Percentiles rank a stretch among this genome's conserved stretches.
These are phyloP conservation scores for Tenodera sinensis DNA, from an alignment of 2,888 invertebrate species.

Conservation along the genomic window DNA sequence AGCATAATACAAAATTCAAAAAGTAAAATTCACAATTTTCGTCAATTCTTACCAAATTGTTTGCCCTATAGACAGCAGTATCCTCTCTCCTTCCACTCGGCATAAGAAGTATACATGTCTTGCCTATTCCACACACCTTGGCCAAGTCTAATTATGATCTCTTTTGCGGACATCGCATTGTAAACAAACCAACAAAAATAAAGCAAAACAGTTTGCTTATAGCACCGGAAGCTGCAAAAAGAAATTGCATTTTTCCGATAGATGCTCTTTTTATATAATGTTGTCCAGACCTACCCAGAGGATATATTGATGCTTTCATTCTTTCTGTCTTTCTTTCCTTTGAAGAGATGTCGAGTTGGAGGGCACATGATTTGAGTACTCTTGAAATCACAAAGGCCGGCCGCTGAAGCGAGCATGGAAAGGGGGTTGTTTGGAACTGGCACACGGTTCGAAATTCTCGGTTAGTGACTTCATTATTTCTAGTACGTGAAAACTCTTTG, in stretches of 20 bases:
- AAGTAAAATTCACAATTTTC: too few relatives aligned
- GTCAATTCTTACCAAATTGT: too few relatives aligned
- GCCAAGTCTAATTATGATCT: background rate
- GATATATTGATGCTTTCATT: background rate
- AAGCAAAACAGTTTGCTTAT: background rate
- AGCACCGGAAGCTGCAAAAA: background rate
- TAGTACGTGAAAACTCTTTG: background rate
- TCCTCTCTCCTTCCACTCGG: too few relatives aligned
- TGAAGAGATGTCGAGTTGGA: background rate
- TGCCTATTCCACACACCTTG: too few relatives aligned
- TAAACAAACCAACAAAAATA: background rate
- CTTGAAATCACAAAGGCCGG: background rate
- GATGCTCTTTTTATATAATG: background rate
- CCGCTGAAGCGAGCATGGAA: background rate
- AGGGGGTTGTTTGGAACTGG: background rate
- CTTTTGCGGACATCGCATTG: background rate
- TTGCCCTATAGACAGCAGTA: too few relatives aligned
- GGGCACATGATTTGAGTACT: background rate
- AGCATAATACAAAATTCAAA: too few relatives aligned
- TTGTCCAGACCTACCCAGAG: background rate
- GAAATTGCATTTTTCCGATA: background rate
- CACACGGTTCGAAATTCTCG: background rate
- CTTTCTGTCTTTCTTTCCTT: background rate
- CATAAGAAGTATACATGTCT: too few relatives aligned
- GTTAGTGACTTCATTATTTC: background rate